Evolutionary conservation across 2,797 vertebrate species (phyloP).

Genomic region (Trematomus bernacchii): DNA sequence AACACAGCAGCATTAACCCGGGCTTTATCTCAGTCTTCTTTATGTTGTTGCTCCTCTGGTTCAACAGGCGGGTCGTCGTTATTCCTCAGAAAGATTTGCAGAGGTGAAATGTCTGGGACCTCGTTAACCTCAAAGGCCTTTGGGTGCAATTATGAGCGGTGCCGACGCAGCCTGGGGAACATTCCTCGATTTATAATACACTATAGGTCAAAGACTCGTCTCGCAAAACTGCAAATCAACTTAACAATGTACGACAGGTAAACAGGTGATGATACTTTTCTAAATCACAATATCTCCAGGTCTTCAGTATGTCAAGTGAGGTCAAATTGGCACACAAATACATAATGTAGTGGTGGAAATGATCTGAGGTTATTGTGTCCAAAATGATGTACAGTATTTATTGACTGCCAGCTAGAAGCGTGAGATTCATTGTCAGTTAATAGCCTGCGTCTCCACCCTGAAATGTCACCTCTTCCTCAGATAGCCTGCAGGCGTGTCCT

Average conservation of each 20-base stretch:
- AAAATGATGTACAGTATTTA: background rate
- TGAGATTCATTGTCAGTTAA: background rate
- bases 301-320: no score
- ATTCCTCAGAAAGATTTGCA: conserved; percentile 32
- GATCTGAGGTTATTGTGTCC: background rate
- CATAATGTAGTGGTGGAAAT: background rate
- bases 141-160: conserved; percentile 49
- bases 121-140: conserved; percentile 63
- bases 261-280: background rate
- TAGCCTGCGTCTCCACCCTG: background rate
- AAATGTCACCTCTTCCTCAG: conserved; percentile 10
- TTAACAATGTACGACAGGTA: background rate
- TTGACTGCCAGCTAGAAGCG: background rate
- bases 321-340: no score
- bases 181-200: conserved; percentile 20
- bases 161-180: conserved; percentile 21
- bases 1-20: conserved; percentile 43
- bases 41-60: conserved; percentile 30
- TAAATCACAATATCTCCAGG: no score
- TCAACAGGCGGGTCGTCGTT: conserved; percentile 27
- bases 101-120: conserved; percentile 35
- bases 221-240: background rate
- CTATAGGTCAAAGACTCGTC: background rate
- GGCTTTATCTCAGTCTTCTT: conserved; percentile 42
- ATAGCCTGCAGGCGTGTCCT: background rate